A percentile compares a stretch with the other conserved stretches of the same genome.
These are phyloP conservation scores for Ylistrum balloti DNA, from an alignment of 1,140 invertebrate genomes.

Conservation along the genomic window DNA sequence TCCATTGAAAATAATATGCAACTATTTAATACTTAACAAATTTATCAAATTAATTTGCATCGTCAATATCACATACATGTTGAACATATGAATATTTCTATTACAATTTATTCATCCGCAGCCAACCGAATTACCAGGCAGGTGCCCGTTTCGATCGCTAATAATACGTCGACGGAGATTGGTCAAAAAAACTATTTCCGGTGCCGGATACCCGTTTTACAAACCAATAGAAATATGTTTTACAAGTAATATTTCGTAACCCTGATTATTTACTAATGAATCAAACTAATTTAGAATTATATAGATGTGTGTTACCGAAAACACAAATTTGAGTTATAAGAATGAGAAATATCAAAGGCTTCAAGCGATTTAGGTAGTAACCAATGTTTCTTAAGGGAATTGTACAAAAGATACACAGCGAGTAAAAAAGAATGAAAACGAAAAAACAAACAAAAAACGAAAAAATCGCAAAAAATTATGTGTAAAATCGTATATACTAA, in stretches of 20 bases:
- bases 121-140: neutral
- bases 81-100: neutral
- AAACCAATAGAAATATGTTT: neutral
- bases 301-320: no score
- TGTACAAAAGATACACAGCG: no score
- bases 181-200: neutral
- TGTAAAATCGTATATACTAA: no score
- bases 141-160: slow-evolving; percentile 36
- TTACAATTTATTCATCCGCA: slow-evolving; percentile 39
- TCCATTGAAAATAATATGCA: neutral
- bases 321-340: no score
- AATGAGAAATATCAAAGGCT: no score
- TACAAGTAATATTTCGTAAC: neutral
- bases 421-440: no score
- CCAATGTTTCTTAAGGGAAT: no score
- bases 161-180: neutral
- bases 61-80: neutral
- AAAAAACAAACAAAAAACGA: no score
- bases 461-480: no score
- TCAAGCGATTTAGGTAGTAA: no score
- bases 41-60: neutral
- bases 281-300: no score
- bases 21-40: neutral
- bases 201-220: slow-evolving; percentile 30
- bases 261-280: no score